These are phyloP conservation scores for Sebastes dallii DNA, from an alignment of 2,797 vertebrate genomes.

Conservation along the genomic window DNA sequence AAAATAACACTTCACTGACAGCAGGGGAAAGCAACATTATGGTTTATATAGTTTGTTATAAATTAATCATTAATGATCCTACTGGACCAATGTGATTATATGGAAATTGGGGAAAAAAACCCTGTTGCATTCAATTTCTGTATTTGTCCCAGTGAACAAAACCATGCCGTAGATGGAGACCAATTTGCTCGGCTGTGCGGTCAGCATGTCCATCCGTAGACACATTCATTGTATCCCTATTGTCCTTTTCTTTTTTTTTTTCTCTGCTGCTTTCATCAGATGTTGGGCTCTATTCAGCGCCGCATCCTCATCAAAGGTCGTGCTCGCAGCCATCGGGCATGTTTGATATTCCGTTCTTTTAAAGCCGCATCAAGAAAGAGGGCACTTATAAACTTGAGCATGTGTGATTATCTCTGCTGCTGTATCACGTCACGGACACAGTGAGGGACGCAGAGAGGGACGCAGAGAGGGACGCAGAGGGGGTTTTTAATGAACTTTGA, in stretches of 20 bases:
- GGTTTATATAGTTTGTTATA: neutral
- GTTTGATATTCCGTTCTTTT: constrained; percentile 70
- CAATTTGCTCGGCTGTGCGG: constrained; percentile 24
- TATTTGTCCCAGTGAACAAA: constrained; percentile 9
- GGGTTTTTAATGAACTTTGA: constrained; percentile 4
- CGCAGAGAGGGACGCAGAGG: neutral
- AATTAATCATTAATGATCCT: neutral
- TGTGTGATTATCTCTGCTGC: constrained; percentile 42
- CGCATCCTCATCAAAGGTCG: constrained; percentile 66
- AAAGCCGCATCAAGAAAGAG: constrained; percentile 52
- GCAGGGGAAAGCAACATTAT: neutral
- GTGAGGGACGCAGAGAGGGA: neutral
- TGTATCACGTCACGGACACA: neutral
- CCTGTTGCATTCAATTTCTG: neutral
- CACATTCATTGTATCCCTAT: constrained; percentile 24
- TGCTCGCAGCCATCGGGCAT: constrained; percentile 30
- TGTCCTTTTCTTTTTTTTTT: constrained; percentile 8
- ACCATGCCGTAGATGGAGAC: neutral
- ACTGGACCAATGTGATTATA: neutral
- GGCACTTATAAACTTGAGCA: constrained; percentile 57
- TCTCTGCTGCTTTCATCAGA: constrained; percentile 44
- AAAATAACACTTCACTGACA: constrained; percentile 19
- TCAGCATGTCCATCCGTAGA: constrained; percentile 13
- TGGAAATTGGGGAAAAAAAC: neutral
- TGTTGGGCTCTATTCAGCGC: constrained; percentile 32